phyloP scores from a whole-genome alignment of 1,140 invertebrate genomes.

The Papilio xuthus region DNA sequence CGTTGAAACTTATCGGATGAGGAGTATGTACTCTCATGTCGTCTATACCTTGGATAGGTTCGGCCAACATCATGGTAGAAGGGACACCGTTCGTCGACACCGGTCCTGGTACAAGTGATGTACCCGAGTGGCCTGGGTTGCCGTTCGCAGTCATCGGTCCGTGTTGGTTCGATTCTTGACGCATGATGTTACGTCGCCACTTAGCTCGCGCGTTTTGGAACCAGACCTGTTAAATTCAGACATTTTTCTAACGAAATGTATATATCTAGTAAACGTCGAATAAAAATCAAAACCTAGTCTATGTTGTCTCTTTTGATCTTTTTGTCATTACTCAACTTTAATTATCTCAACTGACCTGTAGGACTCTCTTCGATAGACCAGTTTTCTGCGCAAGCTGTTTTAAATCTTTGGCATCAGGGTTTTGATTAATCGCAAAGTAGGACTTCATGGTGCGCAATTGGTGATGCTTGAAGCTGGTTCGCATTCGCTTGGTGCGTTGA shows the following conservation, averaged over 20 bases:
- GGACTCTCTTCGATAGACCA: slow-evolving; percentile 96
- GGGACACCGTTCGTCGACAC: slow-evolving; percentile 49
- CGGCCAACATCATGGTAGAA: slow-evolving; percentile 53
- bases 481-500: slow-evolving; percentile 92
- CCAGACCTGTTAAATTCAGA: slow-evolving; percentile 89
- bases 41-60: slow-evolving; percentile 62
- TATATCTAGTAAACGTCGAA: not conserved
- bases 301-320: not conserved
- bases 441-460: slow-evolving; percentile 98
- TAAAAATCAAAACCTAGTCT: not conserved
- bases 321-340: not conserved
- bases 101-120: slow-evolving; percentile 46
- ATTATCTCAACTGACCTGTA: slow-evolving; percentile 88
- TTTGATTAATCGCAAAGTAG: slow-evolving; percentile 98
- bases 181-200: slow-evolving; percentile 93
- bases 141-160: slow-evolving; percentile 55
- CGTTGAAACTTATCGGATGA: slow-evolving; percentile 66
- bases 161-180: slow-evolving; percentile 84
- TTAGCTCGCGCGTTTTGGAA: slow-evolving; percentile 99
- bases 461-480: slow-evolving; percentile 98
- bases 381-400: slow-evolving; percentile 98
- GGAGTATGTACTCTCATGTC: slow-evolving; percentile 70
- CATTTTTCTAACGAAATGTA: not conserved
- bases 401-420: slow-evolving; percentile 97
- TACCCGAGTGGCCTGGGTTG: slow-evolving; percentile 48